These are phyloP conservation scores for Drosophila algonquin DNA, from an alignment of 2,888 invertebrate genomes.

Conservation along the genomic window DNA sequence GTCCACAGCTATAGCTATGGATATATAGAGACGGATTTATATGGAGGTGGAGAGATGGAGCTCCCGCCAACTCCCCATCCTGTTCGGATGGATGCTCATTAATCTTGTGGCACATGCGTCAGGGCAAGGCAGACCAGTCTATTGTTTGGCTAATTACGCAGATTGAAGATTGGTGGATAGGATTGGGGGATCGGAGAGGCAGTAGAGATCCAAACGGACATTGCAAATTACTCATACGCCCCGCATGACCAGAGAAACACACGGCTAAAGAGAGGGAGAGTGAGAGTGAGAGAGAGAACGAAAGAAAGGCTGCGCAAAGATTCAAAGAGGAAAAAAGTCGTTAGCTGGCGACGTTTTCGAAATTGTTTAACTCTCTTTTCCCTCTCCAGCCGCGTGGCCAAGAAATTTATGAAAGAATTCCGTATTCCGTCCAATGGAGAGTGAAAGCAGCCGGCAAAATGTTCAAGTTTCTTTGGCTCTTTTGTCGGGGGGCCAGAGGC, in stretches of 20 bases:
- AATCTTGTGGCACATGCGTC: conserved; percentile 25
- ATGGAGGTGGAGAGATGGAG: background rate
- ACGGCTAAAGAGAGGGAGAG: conserved; percentile 9
- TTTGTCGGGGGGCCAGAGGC: conserved; percentile 32
- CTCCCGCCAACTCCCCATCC: conserved; percentile 13
- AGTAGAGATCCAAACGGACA: conserved; percentile 23
- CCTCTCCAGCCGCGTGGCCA: conserved; percentile 17
- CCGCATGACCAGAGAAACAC: conserved; percentile 32
- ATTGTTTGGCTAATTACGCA: conserved; percentile 44
- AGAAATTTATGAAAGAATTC: conserved; percentile 65
- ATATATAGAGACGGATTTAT: background rate
- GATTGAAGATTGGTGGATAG: background rate
- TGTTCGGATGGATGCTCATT: conserved; percentile 22
- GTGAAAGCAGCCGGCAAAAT: conserved; percentile 74
- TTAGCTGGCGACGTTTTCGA: conserved; percentile 42
- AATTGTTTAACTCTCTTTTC: conserved; percentile 28
- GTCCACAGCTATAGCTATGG: background rate
- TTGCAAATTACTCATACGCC: conserved; percentile 61
- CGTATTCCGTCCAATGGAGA: conserved; percentile 72
- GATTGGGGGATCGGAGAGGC: background rate
- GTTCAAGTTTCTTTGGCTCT: conserved; percentile 59
- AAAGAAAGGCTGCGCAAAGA: background rate
- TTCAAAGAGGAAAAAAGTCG: conserved; percentile 24
- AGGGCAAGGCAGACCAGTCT: background rate
- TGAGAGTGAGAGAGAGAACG: background rate